Evolutionary conservation across 2,888 invertebrate species (phyloP).

Genomic region (Tipula confusa): DNA sequence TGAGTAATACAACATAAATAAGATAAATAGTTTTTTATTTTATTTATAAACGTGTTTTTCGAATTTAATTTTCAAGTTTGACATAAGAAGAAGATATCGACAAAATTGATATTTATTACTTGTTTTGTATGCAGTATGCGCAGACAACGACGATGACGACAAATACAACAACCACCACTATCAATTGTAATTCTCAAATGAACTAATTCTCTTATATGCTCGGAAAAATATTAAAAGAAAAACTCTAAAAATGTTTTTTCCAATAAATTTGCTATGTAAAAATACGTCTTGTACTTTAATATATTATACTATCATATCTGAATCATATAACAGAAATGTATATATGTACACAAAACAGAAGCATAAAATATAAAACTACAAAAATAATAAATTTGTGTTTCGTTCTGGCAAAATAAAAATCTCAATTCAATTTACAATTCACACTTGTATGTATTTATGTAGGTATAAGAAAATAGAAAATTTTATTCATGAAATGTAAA

Average conservation of each 20-base stretch:
- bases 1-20: not conserved
- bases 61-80: not conserved
- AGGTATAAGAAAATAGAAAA: not conserved
- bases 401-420: not conserved
- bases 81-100: not conserved
- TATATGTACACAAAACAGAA: not conserved
- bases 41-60: not conserved
- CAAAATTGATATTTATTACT: not conserved
- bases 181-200: constrained; percentile 20
- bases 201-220: not conserved
- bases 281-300: not conserved
- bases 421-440: constrained; percentile 14
- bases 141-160: not conserved
- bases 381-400: not conserved
- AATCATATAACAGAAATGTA: not conserved
- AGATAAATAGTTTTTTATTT: not conserved
- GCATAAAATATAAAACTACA: not conserved
- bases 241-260: not conserved
- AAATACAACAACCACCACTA: too few relatives aligned
- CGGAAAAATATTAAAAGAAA: not conserved
- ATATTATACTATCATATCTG: not conserved
- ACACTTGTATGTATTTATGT: too few relatives aligned
- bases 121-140: not conserved
- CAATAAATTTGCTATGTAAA: not conserved
- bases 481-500: constrained; percentile 25